phyloP scores from a whole-genome alignment of 1,140 invertebrate species.

The Thrips palmi region DNA sequence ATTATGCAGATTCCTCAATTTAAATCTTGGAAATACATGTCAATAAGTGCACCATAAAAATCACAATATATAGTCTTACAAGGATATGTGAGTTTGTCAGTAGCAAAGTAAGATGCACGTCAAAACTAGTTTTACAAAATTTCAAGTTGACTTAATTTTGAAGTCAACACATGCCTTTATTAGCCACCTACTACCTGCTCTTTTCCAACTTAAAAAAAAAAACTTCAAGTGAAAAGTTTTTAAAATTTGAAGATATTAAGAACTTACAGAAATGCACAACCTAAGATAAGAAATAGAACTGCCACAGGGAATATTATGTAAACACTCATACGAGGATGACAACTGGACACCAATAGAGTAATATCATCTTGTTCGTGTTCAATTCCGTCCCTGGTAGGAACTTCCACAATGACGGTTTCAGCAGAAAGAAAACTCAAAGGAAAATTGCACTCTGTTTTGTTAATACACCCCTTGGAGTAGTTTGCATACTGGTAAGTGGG shows the following conservation, averaged over 20 bases:
- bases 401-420: conserved; percentile 56
- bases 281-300: conserved; percentile 49
- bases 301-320: conserved; percentile 60
- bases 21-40: too few species aligned
- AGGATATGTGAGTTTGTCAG: too few species aligned
- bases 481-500: conserved; percentile 61
- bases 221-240: too few species aligned
- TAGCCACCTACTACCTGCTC: neutral
- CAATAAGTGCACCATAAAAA: too few species aligned
- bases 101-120: too few species aligned
- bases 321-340: conserved; percentile 51
- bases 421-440: conserved; percentile 43
- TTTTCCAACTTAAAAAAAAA: neutral
- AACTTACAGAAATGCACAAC: conserved; percentile 50
- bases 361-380: conserved; percentile 51
- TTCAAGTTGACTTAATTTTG: too few species aligned
- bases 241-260: neutral
- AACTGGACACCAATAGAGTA: conserved; percentile 46
- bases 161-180: too few species aligned
- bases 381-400: conserved; percentile 58
- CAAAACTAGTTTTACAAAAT: too few species aligned
- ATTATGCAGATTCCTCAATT: too few species aligned
- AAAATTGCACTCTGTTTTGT: conserved; percentile 55
- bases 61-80: too few species aligned
- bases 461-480: conserved; percentile 47